Evolutionary conservation across 2,113 vertebrate species (phyloP), one percentile per base, ranked within the genome.

Genomic region (Thunnus maccoyii): DNA sequence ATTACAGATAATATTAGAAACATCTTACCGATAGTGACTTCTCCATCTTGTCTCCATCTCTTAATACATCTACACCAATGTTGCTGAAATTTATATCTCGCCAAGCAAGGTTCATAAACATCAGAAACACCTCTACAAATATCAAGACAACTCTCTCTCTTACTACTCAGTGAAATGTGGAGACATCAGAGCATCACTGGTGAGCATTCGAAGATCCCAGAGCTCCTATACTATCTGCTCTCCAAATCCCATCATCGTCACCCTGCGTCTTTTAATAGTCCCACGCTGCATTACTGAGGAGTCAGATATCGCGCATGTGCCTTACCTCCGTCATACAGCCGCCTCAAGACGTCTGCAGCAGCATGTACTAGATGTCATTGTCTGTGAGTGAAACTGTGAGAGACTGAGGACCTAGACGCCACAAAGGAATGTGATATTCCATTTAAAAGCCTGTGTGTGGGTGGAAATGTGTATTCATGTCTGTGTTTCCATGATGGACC

Each of bases 241-340:
- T 46, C 48, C n/a, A 67, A 63, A 41, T 73, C 80, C 15, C 65
- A 16, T 7, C 48, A 57, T 62, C 30, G 72, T 46, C 66, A 64
- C 78, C 41, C 56, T 47, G n/a, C 20, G n/a, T 81, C 73, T 88
- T 89, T 88, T 90, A 76, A 84, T 92, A 92, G 85, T 20, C 64
- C 61, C 65, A 78, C 9, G 16, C 72, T 66, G 75, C 82, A 86
- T 89, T 82, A 56, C 84, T 74, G 22, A 17, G 61, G 75, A 70
- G 83, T 91, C 80, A 85, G 82, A 78, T 73, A 74, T 62, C 82
- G 64, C 7, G 44, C 10, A 17, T 61, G 48, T 6, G 32, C 32
- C 62, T 65, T 57, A 5, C 18, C 72, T 67, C 18, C 11, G 36
- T 79, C 78, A 75, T 20, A 36, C 2, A 16, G 32, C 17, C 2